Conservation (phyloP, 2,113 vertebrate genomes). For the Poecilia latipinna region DNA sequence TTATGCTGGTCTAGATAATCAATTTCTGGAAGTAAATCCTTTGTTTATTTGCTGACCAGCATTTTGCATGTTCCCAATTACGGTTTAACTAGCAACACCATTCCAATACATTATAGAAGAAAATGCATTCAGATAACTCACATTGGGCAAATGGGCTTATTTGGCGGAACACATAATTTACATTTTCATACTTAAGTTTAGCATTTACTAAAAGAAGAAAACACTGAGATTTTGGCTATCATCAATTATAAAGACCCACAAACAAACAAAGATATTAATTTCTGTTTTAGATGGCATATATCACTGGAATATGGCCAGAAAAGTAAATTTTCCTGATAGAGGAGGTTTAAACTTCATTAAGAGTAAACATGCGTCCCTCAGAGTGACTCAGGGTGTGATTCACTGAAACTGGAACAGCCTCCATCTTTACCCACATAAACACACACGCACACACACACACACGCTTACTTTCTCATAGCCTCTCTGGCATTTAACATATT, state of each 20-base stretch:
- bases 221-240: not conserved
- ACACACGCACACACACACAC: conserved; percentile 17
- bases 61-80: not conserved
- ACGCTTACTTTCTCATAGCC: conserved; percentile 36
- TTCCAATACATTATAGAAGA: too few species aligned
- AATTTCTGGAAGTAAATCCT: not conserved
- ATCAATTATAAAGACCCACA: not conserved
- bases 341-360: conserved; percentile 58
- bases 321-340: conserved; percentile 40
- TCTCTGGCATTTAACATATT: conserved; percentile 39
- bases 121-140: too few species aligned
- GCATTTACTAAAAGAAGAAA: not conserved
- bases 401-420: conserved; percentile 59
- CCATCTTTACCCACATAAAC: conserved; percentile 40
- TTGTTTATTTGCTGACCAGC: not conserved
- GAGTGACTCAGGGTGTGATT: conserved; percentile 75
- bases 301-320: not conserved
- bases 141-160: too few species aligned
- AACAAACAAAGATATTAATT: not conserved
- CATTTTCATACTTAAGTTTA: too few species aligned
- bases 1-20: not conserved
- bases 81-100: not conserved
- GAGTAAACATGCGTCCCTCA: conserved; percentile 38
- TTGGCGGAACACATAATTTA: too few species aligned
- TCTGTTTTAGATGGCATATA: not conserved